Evolutionary conservation across 1,140 invertebrate species (phyloP).

Genomic region (Lasioglossum baleicum): DNA sequence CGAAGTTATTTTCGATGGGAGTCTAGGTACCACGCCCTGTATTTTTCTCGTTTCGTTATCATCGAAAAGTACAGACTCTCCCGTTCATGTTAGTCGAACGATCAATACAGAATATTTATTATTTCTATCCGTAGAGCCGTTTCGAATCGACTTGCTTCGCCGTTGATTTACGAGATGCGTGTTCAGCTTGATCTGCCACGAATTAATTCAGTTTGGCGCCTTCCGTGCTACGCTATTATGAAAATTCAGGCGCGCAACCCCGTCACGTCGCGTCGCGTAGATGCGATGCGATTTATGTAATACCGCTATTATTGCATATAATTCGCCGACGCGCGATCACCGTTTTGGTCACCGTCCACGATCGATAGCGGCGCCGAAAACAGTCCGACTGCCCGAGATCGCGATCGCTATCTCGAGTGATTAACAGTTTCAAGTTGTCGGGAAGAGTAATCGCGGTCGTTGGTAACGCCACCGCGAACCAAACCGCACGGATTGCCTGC

Average conservation of each 20-base stretch:
- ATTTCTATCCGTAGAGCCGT: too few relatives aligned
- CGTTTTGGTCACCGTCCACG: not conserved
- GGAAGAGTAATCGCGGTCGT: conserved; percentile 32
- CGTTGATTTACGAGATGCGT: not conserved
- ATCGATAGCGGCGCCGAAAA: conserved; percentile 15
- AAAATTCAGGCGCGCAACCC: not conserved
- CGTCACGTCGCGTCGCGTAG: not conserved
- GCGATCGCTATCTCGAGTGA: conserved; percentile 38
- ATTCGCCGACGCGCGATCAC: not conserved
- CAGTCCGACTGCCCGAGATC: not conserved
- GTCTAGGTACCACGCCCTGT: too few relatives aligned
- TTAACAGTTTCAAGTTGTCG: conserved; percentile 42
- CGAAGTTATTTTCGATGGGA: too few relatives aligned
- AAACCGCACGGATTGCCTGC: not conserved
- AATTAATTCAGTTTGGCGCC: not conserved
- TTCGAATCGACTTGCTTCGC: not conserved
- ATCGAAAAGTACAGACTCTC: too few relatives aligned
- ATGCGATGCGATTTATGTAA: not conserved
- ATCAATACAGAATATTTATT: too few relatives aligned
- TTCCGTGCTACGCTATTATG: not conserved
- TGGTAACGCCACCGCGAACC: conserved; percentile 1
- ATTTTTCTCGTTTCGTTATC: too few relatives aligned
- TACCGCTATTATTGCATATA: conserved; percentile 1
- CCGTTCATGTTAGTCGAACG: too few relatives aligned
- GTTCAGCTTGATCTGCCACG: not conserved